Evolutionary conservation across 2,888 invertebrate species (phyloP), one percentile per base, ranked within the genome.

Genomic region (Drosophila vallismaia): DNA sequence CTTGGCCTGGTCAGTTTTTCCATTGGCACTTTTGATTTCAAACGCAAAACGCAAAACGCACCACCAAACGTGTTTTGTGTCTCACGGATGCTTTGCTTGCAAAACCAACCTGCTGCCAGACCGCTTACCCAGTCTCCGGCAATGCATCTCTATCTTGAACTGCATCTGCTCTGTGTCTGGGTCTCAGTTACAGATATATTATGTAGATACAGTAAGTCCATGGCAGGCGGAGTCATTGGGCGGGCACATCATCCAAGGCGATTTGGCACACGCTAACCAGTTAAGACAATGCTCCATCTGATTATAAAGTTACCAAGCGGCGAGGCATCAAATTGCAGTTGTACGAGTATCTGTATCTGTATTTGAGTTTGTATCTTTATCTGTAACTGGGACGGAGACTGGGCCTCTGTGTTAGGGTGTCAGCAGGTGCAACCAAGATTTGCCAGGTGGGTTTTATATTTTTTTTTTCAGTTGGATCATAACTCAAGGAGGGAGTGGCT

Each of bases 1-100:
- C 52, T 48, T 50, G 45, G 46, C 36, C 68, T 59, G 67, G 58
- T 62, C 60, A 60, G 48, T 49, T 80, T 76, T 75, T 74, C 57
- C 67, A 68, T 77, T 76, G 56, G 54, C 76, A 81, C 76, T 81
- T 63, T 82, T 87, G 58, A 78, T 82, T 79, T 85, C 70, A 56
- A 63, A 76, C 74, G 79, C 83, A 82, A 56, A 63, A 76, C 74
- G 79, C 83, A 82, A 56, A 63, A 76, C 74, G 79, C 83, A 82
- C 57, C 59, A 59, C 57, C 54, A 88, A 84, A 84, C 84, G 67
- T 86, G 88, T 84, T 84, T 86, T 64, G 74, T 85, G 72, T 87
- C 86, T 83, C 87, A 87, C 87, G 86, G 83, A 83, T 83, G 80
- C 84, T 66, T 33, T 4, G 77, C 83, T 87, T 84, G 71, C 85